phyloP scores from a whole-genome alignment of 2,113 vertebrate species.

The Laterallus jamaicensis region DNA sequence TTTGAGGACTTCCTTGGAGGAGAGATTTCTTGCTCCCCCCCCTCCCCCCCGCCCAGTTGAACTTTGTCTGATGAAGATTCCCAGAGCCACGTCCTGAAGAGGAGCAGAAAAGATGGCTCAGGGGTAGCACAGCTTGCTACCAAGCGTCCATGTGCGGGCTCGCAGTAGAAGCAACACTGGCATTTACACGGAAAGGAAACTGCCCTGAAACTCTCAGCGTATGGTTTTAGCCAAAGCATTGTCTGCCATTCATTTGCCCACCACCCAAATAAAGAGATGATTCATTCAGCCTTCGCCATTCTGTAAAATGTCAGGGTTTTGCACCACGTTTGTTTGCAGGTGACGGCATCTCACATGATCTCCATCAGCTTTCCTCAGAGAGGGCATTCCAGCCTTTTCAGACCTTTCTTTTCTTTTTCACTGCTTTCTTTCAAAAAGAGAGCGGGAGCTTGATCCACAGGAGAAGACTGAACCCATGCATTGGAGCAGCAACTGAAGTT shows the following conservation, averaged over 20 bases:
- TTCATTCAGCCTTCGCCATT: not conserved
- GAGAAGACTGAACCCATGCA: not conserved
- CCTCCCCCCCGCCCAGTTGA: not conserved
- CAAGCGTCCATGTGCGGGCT: accelerated
- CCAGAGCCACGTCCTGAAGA: not conserved
- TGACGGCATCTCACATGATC: accelerated
- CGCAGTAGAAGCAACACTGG: not conserved
- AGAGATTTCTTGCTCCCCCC: not conserved
- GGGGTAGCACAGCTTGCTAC: not conserved
- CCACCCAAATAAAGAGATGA: not conserved
- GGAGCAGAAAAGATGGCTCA: not conserved
- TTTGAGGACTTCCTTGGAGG: not conserved
- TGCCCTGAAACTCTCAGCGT: not conserved
- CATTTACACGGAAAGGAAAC: not conserved
- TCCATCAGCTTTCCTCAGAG: not conserved
- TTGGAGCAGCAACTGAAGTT: not conserved
- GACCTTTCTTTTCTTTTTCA: not conserved
- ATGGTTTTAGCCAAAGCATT: not conserved
- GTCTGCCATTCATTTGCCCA: not conserved
- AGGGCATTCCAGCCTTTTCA: not conserved
- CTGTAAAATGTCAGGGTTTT: not conserved
- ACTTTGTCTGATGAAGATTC: not conserved
- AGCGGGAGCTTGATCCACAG: not conserved
- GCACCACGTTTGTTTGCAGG: not conserved
- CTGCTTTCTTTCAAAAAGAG: not conserved